phyloP scores from a whole-genome alignment of 2,888 invertebrate species.

The Steromphala cineraria region DNA sequence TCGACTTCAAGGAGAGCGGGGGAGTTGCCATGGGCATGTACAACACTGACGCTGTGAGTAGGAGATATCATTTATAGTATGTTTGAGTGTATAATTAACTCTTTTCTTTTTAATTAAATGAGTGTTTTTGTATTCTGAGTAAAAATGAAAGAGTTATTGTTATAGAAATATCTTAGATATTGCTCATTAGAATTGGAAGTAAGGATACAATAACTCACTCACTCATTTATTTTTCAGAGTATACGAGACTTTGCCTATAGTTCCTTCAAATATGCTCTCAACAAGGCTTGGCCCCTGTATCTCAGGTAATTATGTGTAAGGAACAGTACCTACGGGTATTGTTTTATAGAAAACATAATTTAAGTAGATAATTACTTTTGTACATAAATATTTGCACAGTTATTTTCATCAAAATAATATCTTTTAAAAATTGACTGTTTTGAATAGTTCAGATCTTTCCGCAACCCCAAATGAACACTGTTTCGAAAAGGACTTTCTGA shows the following conservation, averaged over 20 bases:
- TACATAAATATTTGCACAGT: no score
- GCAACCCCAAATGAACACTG: no score
- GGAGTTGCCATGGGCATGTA: constrained; percentile 96
- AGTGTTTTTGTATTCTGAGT: neutral
- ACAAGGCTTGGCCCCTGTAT: constrained; percentile 90
- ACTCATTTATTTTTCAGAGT: constrained; percentile 68
- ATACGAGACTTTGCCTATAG: constrained; percentile 93
- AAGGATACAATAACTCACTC: neutral
- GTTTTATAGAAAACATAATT: neutral
- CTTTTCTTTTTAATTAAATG: no score
- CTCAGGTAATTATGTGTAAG: constrained; percentile 78
- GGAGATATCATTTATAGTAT: neutral
- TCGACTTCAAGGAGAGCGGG: constrained; percentile 84
- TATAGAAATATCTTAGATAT: no score
- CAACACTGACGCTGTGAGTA: constrained; percentile 90
- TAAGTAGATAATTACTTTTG: no score
- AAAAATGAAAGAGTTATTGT: no score
- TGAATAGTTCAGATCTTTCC: no score
- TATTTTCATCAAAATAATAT: no score
- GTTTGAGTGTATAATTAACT: no score
- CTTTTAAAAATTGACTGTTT: no score
- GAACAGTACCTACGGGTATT: neutral
- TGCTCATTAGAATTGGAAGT: no score
- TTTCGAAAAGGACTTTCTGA: no score
- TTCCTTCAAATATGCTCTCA: constrained; percentile 92